A percentile compares a stretch with the other conserved stretches of the same genome.
phyloP scores from a whole-genome alignment of 2,797 vertebrate species.

The Onychomys torridus region DNA sequence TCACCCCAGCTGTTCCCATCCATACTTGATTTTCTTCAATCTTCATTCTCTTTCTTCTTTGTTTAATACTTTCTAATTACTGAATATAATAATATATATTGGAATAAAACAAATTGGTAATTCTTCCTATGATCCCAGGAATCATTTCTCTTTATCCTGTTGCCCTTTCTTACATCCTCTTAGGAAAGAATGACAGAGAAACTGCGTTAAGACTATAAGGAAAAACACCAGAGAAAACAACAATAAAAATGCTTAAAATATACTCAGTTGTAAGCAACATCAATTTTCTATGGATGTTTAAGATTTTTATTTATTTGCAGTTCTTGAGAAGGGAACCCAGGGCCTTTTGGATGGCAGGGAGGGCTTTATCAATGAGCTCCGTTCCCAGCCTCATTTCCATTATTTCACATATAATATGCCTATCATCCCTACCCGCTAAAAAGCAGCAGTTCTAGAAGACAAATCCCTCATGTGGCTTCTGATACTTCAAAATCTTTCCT shows the following conservation, averaged over 20 bases:
- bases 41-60: neutral
- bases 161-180: too few relatives aligned
- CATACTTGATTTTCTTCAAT: neutral
- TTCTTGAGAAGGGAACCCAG: neutral
- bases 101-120: neutral
- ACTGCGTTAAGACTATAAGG: neutral
- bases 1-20: neutral
- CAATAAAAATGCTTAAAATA: neutral
- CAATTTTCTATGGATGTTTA: neutral
- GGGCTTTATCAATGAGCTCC: neutral
- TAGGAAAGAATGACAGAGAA: neutral
- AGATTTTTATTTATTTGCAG: neutral
- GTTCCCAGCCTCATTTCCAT: neutral
- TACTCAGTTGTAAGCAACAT: neutral
- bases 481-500: neutral
- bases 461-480: neutral
- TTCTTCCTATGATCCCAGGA: neutral
- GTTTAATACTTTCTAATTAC: neutral
- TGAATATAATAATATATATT: neutral
- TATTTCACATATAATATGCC: neutral
- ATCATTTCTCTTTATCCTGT: neutral
- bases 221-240: neutral
- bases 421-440: fast-evolving
- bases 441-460: neutral
- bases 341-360: neutral